Conservation (phyloP, 2,888 invertebrate genomes). For the Euzetes globulus region DNA sequence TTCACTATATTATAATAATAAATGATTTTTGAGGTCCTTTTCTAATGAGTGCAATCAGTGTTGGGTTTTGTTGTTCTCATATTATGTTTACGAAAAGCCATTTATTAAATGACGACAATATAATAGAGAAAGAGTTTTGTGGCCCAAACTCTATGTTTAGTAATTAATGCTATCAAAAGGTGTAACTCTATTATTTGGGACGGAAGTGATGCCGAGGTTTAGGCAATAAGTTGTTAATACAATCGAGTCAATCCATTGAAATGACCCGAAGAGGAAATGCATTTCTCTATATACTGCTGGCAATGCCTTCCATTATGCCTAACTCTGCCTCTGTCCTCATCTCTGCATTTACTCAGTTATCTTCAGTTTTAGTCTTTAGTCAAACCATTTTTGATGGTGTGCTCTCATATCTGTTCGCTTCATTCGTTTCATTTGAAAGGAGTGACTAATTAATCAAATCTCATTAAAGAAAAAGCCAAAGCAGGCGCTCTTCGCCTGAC, state of each 20-base stretch:
- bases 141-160: not conserved
- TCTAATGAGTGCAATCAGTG: not conserved
- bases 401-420: constrained; percentile 7
- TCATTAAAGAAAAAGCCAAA: constrained; percentile 32
- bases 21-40: constrained; percentile 4
- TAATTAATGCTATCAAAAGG: constrained; percentile 28
- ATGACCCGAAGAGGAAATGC: constrained; percentile 28
- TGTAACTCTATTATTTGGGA: constrained; percentile 25
- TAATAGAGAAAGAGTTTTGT: constrained; percentile 12
- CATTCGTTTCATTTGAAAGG: constrained; percentile 16
- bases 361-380: not conserved
- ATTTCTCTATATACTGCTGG: not conserved
- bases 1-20: not conserved
- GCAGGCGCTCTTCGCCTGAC: constrained; percentile 4
- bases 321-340: not conserved
- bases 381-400: not conserved
- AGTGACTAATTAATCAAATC: constrained; percentile 38
- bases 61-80: constrained; percentile 5
- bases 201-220: constrained; percentile 21
- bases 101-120: constrained; percentile 19
- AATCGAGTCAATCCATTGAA: not conserved
- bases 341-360: constrained; percentile 1
- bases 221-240: constrained; percentile 27
- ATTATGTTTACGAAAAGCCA: constrained; percentile 8
- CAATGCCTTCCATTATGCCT: not conserved